A percentile compares a stretch with the other conserved stretches of the same genome.
These are phyloP conservation scores for Drosophila nr. medialis DNA, from an alignment of 2,888 invertebrate genomes.

Conservation along the genomic window DNA sequence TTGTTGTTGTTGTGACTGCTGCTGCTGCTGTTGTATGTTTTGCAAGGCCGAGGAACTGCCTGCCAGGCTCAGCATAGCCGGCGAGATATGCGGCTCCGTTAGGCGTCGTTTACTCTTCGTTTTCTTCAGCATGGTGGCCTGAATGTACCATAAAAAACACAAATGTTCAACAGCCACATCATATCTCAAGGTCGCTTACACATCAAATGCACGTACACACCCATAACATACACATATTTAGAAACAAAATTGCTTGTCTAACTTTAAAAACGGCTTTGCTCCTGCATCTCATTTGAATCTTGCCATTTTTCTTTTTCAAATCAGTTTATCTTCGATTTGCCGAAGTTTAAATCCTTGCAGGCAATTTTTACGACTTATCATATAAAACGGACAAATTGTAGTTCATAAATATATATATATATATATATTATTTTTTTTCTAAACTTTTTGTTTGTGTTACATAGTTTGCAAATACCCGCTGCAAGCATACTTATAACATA, in stretches of 20 bases:
- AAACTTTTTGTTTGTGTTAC: not conserved
- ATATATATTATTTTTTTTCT: not conserved
- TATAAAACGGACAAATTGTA: not conserved
- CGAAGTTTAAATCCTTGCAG: conserved; percentile 13
- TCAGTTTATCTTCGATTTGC: conserved; percentile 24
- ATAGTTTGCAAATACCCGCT: not conserved
- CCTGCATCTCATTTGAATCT: not conserved
- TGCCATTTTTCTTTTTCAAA: not conserved
- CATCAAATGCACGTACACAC: conserved; percentile 31
- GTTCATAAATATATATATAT: not conserved
- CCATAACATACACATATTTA: conserved; percentile 29
- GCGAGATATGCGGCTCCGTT: conserved; percentile 91
- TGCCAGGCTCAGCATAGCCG: conserved; percentile 80
- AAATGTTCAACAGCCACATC: conserved; percentile 67
- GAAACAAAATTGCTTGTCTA: conserved; percentile 23
- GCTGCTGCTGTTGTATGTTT: conserved; percentile 57
- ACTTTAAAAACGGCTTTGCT: conserved; percentile 5
- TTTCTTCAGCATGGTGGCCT: conserved; percentile 99
- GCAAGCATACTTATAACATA: conserved; percentile 27
- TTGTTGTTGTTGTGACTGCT: conserved; percentile 38
- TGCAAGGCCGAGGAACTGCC: conserved; percentile 71
- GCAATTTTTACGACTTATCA: not conserved
- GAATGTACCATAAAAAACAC: conserved; percentile 82
- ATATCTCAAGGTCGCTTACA: conserved; percentile 37
- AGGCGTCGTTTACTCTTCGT: conserved; percentile 98